Conservation (phyloP, 37 sponge, comb jelly and placozoan genomes). For the Haliclona indistincta region DNA sequence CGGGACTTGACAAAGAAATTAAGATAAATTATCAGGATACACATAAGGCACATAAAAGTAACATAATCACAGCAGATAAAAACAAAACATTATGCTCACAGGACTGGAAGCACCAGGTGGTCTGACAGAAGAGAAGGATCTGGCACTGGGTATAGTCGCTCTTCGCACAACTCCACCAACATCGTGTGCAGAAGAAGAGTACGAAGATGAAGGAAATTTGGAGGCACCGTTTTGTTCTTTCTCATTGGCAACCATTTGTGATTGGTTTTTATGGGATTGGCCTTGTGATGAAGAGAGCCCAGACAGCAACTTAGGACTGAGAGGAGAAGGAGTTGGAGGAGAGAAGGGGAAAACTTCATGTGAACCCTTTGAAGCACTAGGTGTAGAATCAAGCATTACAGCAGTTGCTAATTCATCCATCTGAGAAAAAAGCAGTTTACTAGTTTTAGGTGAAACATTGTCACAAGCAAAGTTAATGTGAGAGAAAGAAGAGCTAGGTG, state of each 20-base stretch:
- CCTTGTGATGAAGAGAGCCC: constrained; percentile 1
- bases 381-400: not conserved
- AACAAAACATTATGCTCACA: no score
- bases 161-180: not conserved
- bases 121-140: not conserved
- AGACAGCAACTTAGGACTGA: constrained; percentile 44
- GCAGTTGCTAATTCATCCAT: no score
- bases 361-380: no score
- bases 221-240: not conserved
- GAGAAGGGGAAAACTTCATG: constrained; percentile 45
- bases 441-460: not conserved
- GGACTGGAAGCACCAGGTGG: constrained; percentile 15
- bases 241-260: not conserved
- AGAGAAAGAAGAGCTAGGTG: not conserved
- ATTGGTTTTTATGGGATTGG: not conserved
- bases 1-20: not conserved
- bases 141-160: not conserved
- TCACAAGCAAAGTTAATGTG: not conserved
- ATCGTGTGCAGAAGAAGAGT: not conserved
- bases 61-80: no score
- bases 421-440: not conserved
- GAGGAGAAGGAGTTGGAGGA: constrained; percentile 39
- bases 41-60: not conserved
- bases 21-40: not conserved
- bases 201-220: not conserved